phyloP scores from a whole-genome alignment of 1,140 invertebrate genomes.

The Parapsyche elsis region DNA sequence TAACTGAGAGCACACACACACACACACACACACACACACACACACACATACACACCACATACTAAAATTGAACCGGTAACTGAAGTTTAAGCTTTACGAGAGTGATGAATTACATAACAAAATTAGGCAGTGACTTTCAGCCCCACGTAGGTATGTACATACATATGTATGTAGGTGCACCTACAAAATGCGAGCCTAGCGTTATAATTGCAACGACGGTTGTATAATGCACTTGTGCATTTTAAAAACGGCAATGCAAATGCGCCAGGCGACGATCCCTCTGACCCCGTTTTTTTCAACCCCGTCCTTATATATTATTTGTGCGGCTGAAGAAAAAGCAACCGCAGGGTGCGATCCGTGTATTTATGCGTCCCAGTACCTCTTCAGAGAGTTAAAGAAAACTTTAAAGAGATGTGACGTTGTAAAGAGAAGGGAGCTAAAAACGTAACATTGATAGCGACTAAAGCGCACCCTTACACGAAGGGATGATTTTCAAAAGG shows the following conservation, averaged over 20 bases:
- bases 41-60: background rate
- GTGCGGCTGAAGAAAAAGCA: background rate
- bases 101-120: too few species aligned
- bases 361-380: background rate
- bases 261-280: background rate
- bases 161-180: too few species aligned
- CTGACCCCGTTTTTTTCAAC: background rate
- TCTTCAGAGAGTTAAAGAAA: constrained; percentile 6
- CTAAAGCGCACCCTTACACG: background rate
- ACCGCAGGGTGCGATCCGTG: background rate
- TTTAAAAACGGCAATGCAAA: background rate
- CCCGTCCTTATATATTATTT: background rate
- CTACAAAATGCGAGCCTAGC: too few species aligned
- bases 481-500: background rate
- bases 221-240: background rate
- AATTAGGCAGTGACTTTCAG: too few species aligned
- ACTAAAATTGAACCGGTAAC: background rate
- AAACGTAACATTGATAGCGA: background rate
- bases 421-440: background rate
- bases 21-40: background rate
- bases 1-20: background rate
- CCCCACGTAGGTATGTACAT: too few species aligned
- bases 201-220: background rate
- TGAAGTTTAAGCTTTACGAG: background rate
- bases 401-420: background rate